Conservation (phyloP, 2,888 invertebrate species). For the Cancer borealis region DNA sequence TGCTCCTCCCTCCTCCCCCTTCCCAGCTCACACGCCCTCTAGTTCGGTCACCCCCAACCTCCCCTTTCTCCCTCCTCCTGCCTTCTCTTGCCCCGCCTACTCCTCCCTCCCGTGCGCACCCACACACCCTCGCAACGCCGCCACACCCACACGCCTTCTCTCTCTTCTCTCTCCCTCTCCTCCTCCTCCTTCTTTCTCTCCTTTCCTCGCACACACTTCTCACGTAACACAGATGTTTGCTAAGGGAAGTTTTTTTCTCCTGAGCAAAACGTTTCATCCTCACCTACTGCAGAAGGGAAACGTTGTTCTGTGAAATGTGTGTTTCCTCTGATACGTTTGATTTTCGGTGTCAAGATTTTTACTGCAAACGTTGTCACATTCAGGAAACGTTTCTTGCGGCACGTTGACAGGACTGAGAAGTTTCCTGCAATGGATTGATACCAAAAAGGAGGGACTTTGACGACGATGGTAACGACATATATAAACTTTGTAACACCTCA, state of each 20-base stretch:
- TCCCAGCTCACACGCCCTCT: background rate
- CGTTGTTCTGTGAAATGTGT: slow-evolving; percentile 21
- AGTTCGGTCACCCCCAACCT: too few species aligned
- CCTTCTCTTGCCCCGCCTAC: background rate
- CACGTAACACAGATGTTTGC: slow-evolving; percentile 30
- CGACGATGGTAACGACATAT: background rate
- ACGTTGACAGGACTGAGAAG: background rate
- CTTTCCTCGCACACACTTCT: slow-evolving; percentile 16
- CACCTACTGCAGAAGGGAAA: slow-evolving; percentile 28
- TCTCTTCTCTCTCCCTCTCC: background rate
- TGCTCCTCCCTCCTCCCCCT: background rate
- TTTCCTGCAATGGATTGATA: slow-evolving; percentile 18
- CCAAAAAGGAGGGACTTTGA: background rate
- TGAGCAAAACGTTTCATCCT: slow-evolving; percentile 43
- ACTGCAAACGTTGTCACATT: background rate
- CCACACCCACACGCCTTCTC: background rate
- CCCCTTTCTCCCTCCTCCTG: background rate
- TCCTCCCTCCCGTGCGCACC: background rate
- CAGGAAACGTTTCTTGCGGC: slow-evolving; percentile 21
- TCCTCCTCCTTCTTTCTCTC: background rate
- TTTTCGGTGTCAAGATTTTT: slow-evolving; percentile 25
- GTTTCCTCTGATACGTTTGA: slow-evolving; percentile 27
- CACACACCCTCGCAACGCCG: background rate
- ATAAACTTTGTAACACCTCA: background rate
- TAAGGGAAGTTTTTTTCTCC: slow-evolving; percentile 41